phyloP scores from a whole-genome alignment of 1,140 invertebrate genomes.

The Drosophila watanabei region DNA sequence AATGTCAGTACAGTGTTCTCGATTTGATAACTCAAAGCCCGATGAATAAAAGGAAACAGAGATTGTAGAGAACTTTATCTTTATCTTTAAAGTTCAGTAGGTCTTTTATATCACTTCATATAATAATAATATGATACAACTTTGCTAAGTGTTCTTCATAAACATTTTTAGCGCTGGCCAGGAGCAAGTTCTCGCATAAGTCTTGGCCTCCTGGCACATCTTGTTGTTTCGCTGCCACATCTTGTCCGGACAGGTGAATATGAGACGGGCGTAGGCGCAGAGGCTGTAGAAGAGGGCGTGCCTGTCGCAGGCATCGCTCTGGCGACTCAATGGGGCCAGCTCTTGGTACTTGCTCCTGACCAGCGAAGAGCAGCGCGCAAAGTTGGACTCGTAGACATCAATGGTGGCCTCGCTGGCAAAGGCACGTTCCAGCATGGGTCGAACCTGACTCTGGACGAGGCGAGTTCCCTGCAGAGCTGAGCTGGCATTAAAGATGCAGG shows the following conservation, averaged over 20 bases:
- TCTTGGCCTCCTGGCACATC: slow-evolving; percentile 52
- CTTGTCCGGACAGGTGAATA: slow-evolving; percentile 47
- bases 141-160: slow-evolving; percentile 60
- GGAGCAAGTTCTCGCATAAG: slow-evolving; percentile 53
- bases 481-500: slow-evolving; percentile 66
- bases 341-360: slow-evolving; percentile 49
- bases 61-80: neutral
- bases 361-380: slow-evolving; percentile 48
- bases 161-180: slow-evolving; percentile 72
- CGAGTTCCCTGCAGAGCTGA: slow-evolving; percentile 40
- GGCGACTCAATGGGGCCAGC: slow-evolving; percentile 47
- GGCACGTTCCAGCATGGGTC: slow-evolving; percentile 64
- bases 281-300: slow-evolving; percentile 73
- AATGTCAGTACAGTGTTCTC: slow-evolving; percentile 70
- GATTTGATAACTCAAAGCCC: slow-evolving; percentile 66
- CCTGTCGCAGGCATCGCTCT: slow-evolving; percentile 63
- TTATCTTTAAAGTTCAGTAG: neutral
- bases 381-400: slow-evolving; percentile 59
- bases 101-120: neutral
- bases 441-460: slow-evolving; percentile 26
- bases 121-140: neutral
- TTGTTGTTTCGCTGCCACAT: slow-evolving; percentile 59
- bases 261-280: slow-evolving; percentile 61
- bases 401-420: slow-evolving; percentile 43
- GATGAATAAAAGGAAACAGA: slow-evolving; percentile 21